phyloP scores from a whole-genome alignment of 2,797 vertebrate genomes.

The Sciaenops ocellatus region DNA sequence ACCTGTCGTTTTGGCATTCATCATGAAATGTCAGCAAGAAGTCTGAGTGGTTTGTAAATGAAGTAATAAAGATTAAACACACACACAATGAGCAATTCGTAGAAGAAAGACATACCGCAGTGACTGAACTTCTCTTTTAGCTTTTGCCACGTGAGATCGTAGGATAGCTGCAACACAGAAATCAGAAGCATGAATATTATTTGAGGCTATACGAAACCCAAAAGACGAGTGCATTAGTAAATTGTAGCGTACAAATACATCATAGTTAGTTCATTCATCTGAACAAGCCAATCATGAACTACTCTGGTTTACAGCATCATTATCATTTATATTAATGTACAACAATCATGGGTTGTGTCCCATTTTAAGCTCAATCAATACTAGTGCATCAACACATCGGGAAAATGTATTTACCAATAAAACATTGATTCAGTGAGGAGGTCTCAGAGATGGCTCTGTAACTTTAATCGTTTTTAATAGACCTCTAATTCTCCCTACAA shows the following conservation, averaged over 20 bases:
- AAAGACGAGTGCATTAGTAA: slow-evolving; percentile 5
- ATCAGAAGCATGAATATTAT: background rate
- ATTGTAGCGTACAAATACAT: background rate
- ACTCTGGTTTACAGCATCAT: slow-evolving; percentile 23
- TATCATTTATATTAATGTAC: slow-evolving; percentile 8
- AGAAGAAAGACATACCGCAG: slow-evolving; percentile 88
- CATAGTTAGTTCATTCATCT: background rate
- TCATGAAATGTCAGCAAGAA: background rate
- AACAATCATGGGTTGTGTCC: background rate
- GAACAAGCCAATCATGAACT: background rate
- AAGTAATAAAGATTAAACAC: background rate
- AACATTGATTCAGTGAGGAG: background rate
- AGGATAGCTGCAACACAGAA: slow-evolving; percentile 92
- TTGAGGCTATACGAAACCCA: background rate
- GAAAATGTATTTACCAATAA: background rate
- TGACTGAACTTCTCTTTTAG: slow-evolving; percentile 98
- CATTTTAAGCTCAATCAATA: background rate
- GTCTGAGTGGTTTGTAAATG: background rate
- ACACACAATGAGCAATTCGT: background rate
- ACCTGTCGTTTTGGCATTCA: background rate
- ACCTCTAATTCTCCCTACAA: background rate
- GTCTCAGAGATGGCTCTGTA: background rate
- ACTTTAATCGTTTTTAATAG: background rate
- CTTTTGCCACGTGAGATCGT: slow-evolving; percentile 99
- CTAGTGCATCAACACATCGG: background rate